Evolutionary conservation across 1,140 invertebrate species (phyloP), one percentile per base, ranked within the genome.

Genomic region (Solenopsis invicta): DNA sequence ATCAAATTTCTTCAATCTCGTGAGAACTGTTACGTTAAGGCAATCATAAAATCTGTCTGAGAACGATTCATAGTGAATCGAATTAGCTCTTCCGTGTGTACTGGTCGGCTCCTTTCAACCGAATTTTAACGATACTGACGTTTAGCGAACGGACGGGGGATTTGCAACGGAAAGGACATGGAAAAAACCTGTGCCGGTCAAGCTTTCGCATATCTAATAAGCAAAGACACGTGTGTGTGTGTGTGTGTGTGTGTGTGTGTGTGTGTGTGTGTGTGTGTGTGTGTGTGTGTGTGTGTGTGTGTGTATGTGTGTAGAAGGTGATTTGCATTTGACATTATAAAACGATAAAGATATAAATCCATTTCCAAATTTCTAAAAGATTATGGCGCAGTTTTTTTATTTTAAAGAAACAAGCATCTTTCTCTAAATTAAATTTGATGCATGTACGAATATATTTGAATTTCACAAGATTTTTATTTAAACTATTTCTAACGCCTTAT

Each of bases 1-100:
- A 13, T 52, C 10, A 52, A 4, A 75, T n/a, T 21, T 45, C 12
- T 24, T 66, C 18, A 9, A 76, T 76, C 37, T 0, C 4, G 9
- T 13, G 12, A 61, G 50, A 45, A 69, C 41, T 75, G 56, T 24
- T 45, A 41, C 59, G 56, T 24, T 45, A 41, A 54, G 41, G n/a
- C 66, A 37, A 41, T 16, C 41, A 61, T 62, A 77, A 77, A 77
- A 62, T 77, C 56, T 75, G 62, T 77, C 75, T 62, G 24, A 29
- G 21, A 45, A 62, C 56, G 37, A 77, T 48, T 77, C 48, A 62
- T 62, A 48, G 16, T n/a, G 56, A 62, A 24, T 62, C 29, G 34
- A 75, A 56, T 74, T 56, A 56, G 29, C n/a, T 52, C 41, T 62
- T n/a, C 21, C 12, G n/a, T 48, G n/a, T 62, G 29, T 59, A 24